Conservation (phyloP, 2,797 vertebrate species). For the Urosaurus nigricauda region DNA sequence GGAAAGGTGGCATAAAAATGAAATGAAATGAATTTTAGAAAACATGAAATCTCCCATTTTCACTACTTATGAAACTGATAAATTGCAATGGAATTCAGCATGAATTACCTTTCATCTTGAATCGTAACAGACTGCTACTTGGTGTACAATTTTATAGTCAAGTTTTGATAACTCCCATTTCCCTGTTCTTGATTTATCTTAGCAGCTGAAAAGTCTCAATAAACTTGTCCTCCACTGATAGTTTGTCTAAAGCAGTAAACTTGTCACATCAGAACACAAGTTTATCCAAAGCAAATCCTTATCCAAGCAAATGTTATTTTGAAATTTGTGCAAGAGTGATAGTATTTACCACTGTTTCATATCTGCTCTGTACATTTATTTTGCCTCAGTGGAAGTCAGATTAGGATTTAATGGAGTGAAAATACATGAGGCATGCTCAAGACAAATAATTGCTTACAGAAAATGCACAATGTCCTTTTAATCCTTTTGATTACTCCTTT, state of each 20-base stretch:
- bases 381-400: slow-evolving; percentile 36
- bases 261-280: background rate
- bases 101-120: fast-evolving
- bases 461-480: background rate
- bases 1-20: too few species aligned
- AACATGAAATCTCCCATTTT: background rate
- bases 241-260: background rate
- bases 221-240: slow-evolving; percentile 11
- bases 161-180: background rate
- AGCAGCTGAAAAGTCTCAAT: background rate
- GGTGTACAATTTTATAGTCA: background rate
- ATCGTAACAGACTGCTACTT: background rate
- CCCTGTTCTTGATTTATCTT: background rate
- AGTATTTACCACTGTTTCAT: slow-evolving; percentile 1
- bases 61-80: background rate
- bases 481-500: too few species aligned
- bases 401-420: slow-evolving; percentile 38
- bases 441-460: slow-evolving; percentile 27
- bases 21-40: background rate
- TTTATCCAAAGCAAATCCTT: background rate
- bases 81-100: background rate
- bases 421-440: slow-evolving; percentile 13
- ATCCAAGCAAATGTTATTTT: background rate
- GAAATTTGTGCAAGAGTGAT: background rate
- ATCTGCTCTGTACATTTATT: slow-evolving; percentile 2